Conservation (phyloP, 2,113 vertebrate genomes). For the Ia io region DNA sequence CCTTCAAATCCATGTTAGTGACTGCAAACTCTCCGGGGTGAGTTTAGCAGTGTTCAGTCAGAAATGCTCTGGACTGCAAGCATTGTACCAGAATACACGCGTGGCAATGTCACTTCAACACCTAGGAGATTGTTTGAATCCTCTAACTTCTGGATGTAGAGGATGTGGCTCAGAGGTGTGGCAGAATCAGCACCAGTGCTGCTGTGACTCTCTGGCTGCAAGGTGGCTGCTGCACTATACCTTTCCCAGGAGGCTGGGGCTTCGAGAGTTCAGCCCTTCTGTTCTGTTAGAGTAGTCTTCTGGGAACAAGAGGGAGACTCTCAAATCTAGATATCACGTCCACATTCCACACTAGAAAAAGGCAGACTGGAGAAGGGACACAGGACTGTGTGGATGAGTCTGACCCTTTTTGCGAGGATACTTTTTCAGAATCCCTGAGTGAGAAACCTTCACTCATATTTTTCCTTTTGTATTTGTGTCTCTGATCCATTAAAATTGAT, state of each 20-base stretch:
- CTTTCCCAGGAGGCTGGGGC: neutral
- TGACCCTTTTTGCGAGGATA: neutral
- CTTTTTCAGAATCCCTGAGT: neutral
- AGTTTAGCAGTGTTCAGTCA: neutral
- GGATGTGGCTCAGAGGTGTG: neutral
- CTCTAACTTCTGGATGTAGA: neutral
- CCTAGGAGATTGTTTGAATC: neutral
- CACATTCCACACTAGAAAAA: neutral
- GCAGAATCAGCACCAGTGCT: neutral
- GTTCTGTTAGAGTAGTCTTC: neutral
- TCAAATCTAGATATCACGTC: neutral
- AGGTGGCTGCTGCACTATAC: neutral
- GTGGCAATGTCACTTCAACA: neutral
- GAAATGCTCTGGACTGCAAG: neutral
- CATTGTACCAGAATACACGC: neutral
- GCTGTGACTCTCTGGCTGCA: neutral
- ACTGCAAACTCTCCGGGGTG: neutral
- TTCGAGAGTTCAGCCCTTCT: neutral
- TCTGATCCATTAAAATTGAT: neutral
- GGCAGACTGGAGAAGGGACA: neutral
- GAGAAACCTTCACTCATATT: neutral
- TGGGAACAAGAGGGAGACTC: neutral
- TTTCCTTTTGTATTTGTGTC: neutral
- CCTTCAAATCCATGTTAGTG: neutral
- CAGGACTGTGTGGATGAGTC: neutral